phyloP scores from a whole-genome alignment of 2,797 vertebrate species.

The Pristis pectinata region DNA sequence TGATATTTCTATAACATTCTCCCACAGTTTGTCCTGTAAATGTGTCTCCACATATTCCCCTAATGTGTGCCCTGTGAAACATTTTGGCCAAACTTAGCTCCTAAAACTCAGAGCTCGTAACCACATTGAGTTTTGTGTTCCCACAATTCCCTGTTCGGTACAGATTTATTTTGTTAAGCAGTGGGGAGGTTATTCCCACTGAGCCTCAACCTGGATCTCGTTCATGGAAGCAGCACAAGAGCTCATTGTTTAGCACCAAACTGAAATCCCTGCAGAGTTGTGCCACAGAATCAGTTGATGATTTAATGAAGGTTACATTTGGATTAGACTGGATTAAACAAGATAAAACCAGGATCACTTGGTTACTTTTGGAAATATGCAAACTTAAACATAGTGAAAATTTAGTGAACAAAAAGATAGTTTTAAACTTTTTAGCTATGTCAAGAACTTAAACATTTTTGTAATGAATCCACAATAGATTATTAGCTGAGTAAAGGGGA shows the following conservation, averaged over 20 bases:
- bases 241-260: constrained; percentile 19
- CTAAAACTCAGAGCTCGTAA: not conserved
- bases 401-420: not conserved
- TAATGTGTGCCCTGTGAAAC: not conserved
- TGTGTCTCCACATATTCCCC: not conserved
- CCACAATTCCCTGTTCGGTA: not conserved
- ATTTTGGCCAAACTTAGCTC: not conserved
- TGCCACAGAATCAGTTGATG: constrained; percentile 29
- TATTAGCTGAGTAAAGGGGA: not conserved
- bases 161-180: constrained; percentile 22
- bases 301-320: constrained; percentile 30
- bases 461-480: no score
- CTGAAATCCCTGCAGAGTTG: not conserved
- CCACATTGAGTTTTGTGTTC: constrained; percentile 6
- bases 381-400: not conserved
- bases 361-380: not conserved
- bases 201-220: constrained; percentile 29
- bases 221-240: constrained; percentile 12
- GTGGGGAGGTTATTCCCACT: constrained; percentile 19
- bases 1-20: not conserved
- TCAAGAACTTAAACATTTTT: not conserved
- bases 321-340: constrained; percentile 26
- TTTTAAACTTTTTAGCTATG: not conserved
- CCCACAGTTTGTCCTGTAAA: not conserved
- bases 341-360: not conserved